phyloP scores from a whole-genome alignment of 2,888 invertebrate species.

The Mellilla xanthometata region DNA sequence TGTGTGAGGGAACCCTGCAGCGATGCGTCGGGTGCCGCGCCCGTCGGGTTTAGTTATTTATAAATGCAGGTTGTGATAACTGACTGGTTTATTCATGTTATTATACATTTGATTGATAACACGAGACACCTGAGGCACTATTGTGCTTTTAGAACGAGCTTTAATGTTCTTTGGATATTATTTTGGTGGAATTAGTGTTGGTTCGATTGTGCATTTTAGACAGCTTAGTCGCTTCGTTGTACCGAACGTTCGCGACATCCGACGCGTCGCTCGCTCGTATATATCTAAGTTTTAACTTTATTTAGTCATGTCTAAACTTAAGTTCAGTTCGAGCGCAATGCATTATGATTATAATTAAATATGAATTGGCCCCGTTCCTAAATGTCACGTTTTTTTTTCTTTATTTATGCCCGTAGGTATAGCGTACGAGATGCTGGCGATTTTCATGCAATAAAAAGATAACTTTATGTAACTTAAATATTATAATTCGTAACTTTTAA shows the following conservation, averaged over 20 bases:
- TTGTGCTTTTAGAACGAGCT: constrained; percentile 18
- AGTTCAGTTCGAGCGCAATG: constrained; percentile 69
- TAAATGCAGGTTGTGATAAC: constrained; percentile 51
- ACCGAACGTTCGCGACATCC: constrained; percentile 31
- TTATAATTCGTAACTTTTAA: constrained; percentile 27
- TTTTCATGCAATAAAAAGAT: constrained; percentile 55
- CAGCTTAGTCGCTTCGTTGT: constrained; percentile 9
- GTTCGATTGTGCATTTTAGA: constrained; percentile 15
- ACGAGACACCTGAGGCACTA: constrained; percentile 3
- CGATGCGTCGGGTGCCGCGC: constrained; percentile 33
- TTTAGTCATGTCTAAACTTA: constrained; percentile 75
- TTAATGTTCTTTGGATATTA: background rate
- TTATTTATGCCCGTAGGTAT: constrained; percentile 73
- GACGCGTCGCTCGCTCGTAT: constrained; percentile 52
- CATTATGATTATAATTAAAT: constrained; percentile 44
- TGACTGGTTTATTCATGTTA: constrained; percentile 33
- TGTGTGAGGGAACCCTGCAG: constrained; percentile 46
- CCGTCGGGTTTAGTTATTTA: constrained; percentile 26
- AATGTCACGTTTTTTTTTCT: constrained; percentile 67
- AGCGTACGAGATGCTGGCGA: constrained; percentile 61
- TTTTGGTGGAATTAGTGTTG: constrained; percentile 4
- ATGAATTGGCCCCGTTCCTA: constrained; percentile 76
- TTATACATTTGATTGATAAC: constrained; percentile 19
- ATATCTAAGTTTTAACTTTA: constrained; percentile 72
- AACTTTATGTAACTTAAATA: constrained; percentile 33